These are phyloP conservation scores for Spialia ferax DNA, from an alignment of 2,888 invertebrate genomes.

Conservation along the genomic window DNA sequence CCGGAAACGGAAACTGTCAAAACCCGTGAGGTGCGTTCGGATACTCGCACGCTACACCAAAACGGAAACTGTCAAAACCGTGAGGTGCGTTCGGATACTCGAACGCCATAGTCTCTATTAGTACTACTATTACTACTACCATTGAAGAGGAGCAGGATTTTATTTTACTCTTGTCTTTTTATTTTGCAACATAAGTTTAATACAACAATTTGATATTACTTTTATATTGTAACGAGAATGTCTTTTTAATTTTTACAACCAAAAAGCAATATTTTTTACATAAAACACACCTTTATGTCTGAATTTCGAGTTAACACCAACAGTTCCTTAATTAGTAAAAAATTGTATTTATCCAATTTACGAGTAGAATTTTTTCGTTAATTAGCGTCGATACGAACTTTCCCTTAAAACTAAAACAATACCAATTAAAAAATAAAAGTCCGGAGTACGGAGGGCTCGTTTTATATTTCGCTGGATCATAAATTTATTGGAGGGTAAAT, in stretches of 20 bases:
- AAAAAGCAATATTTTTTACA: no score
- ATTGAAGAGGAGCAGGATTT: no score
- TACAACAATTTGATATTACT: no score
- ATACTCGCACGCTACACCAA: no score
- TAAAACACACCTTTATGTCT: not conserved
- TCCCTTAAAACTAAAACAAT: conserved; percentile 29
- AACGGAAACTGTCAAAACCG: conserved; percentile 20
- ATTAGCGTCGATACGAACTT: conserved; percentile 21
- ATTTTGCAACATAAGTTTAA: no score
- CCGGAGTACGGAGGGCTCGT: not conserved
- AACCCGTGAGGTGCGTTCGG: conserved; percentile 5
- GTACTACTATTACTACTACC: no score
- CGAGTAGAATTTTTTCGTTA: conserved; percentile 4
- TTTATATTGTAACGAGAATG: no score
- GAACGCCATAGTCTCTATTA: no score
- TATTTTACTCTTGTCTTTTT: no score
- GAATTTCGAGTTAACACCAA: not conserved
- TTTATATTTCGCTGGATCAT: conserved; percentile 10
- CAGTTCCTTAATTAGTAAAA: not conserved
- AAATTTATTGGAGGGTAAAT: conserved; percentile 21
- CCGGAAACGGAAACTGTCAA: conserved; percentile 6
- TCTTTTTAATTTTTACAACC: no score
- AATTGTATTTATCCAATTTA: not conserved
- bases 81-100: not conserved
- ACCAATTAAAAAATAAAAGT: conserved; percentile 35